phyloP scores from a whole-genome alignment of 2,888 invertebrate genomes.

The Amiota mariae region DNA sequence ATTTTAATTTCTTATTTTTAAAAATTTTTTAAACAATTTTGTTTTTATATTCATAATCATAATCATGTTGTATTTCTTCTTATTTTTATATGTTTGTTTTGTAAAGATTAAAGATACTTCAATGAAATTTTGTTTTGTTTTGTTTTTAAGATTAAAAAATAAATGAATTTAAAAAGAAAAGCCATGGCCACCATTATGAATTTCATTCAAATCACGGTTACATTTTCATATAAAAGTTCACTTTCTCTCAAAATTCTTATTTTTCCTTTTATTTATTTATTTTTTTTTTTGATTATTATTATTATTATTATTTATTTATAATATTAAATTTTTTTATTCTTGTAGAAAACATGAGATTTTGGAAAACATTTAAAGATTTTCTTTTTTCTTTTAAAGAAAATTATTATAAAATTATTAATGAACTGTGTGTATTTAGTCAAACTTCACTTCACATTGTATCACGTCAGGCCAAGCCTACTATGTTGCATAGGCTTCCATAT shows the following conservation, averaged over 20 bases:
- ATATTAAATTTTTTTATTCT: constrained; percentile 29
- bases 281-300: constrained; percentile 21
- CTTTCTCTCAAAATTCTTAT: constrained; percentile 47
- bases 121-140: constrained; percentile 53
- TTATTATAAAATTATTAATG: constrained; percentile 1
- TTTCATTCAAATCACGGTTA: constrained; percentile 70
- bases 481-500: too few species aligned
- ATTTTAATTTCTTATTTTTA: constrained; percentile 31
- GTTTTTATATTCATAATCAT: constrained; percentile 46
- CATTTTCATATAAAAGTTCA: constrained; percentile 56
- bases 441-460: too few species aligned
- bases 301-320: constrained; percentile 32
- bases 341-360: constrained; percentile 36
- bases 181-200: constrained; percentile 72
- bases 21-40: constrained; percentile 34
- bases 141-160: constrained; percentile 46
- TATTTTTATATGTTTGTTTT: constrained; percentile 43
- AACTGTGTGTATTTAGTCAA: not conserved
- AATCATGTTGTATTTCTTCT: not conserved
- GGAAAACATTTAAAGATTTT: constrained; percentile 29
- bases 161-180: constrained; percentile 40
- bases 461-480: too few species aligned
- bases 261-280: constrained; percentile 33
- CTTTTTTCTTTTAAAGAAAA: constrained; percentile 32
- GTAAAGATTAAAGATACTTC: constrained; percentile 65